phyloP scores from a whole-genome alignment of 2,797 vertebrate species.

The Lepidocolaptes lacrymiger region DNA sequence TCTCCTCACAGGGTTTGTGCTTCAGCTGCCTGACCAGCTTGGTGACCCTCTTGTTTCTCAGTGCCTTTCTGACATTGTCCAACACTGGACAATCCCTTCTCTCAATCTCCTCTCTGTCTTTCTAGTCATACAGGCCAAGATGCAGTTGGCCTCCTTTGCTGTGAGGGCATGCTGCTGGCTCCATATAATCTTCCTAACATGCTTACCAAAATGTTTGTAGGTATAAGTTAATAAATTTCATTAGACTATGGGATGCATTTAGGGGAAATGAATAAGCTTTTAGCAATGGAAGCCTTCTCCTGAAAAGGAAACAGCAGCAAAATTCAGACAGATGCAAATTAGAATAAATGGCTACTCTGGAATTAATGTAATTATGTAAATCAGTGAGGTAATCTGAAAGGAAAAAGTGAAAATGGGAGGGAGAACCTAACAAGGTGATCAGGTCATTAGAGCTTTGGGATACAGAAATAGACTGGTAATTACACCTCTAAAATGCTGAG shows the following conservation, averaged over 20 bases:
- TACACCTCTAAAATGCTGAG: background rate
- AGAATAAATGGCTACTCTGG: background rate
- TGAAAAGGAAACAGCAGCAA: background rate
- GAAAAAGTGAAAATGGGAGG: background rate
- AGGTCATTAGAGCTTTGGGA: background rate
- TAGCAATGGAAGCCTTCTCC: fast-evolving
- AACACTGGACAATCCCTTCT: background rate
- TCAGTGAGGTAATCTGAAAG: background rate
- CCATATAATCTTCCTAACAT: background rate
- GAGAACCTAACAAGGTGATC: background rate
- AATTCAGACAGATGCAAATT: background rate
- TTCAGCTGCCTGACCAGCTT: background rate
- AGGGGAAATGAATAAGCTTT: background rate
- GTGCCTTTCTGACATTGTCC: background rate
- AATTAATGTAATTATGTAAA: background rate
- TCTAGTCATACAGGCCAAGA: background rate
- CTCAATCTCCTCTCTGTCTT: background rate
- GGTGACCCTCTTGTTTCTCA: background rate
- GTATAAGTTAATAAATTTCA: background rate
- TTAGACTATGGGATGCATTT: background rate
- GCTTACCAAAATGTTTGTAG: background rate
- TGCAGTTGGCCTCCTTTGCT: background rate
- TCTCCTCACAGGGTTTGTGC: background rate
- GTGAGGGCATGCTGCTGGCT: background rate
- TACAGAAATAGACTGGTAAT: background rate